Conservation (phyloP, 2,888 invertebrate genomes). For the Lasius fuliginosus region DNA sequence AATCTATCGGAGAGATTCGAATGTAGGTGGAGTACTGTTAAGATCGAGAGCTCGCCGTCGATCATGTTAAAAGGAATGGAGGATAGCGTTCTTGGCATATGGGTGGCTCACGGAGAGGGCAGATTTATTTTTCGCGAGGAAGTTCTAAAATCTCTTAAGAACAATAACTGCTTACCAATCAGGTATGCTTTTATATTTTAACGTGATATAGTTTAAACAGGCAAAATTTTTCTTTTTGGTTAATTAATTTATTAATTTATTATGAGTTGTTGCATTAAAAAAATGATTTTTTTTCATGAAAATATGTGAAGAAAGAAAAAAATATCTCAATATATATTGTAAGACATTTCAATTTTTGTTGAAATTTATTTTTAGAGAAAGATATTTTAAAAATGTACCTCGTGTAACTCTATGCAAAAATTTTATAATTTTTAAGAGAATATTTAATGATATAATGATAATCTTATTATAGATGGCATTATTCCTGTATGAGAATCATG, state of each 20-base stretch:
- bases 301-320: neutral
- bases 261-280: too few relatives aligned
- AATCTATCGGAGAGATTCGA: slow-evolving; percentile 96
- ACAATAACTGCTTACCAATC: slow-evolving; percentile 91
- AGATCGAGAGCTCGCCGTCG: slow-evolving; percentile 90
- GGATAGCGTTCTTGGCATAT: slow-evolving; percentile 95
- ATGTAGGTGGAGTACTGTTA: slow-evolving; percentile 91
- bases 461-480: too few relatives aligned
- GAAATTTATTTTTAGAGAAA: too few relatives aligned
- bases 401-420: too few relatives aligned
- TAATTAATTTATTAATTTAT: too few relatives aligned
- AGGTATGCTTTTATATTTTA: slow-evolving; percentile 23
- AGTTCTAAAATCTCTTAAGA: slow-evolving; percentile 87
- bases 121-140: slow-evolving; percentile 89
- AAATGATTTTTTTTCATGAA: neutral
- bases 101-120: slow-evolving; percentile 99
- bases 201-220: neutral
- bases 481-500: too few relatives aligned
- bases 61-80: slow-evolving; percentile 97
- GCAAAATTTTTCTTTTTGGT: neutral
- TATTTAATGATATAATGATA: too few relatives aligned
- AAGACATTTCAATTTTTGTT: too few relatives aligned
- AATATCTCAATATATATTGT: too few relatives aligned
- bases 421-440: too few relatives aligned
- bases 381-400: too few relatives aligned